Evolutionary conservation across 2,113 vertebrate species (phyloP), one percentile per base, ranked within the genome.

Genomic region (Myiozetetes cayanensis): DNA sequence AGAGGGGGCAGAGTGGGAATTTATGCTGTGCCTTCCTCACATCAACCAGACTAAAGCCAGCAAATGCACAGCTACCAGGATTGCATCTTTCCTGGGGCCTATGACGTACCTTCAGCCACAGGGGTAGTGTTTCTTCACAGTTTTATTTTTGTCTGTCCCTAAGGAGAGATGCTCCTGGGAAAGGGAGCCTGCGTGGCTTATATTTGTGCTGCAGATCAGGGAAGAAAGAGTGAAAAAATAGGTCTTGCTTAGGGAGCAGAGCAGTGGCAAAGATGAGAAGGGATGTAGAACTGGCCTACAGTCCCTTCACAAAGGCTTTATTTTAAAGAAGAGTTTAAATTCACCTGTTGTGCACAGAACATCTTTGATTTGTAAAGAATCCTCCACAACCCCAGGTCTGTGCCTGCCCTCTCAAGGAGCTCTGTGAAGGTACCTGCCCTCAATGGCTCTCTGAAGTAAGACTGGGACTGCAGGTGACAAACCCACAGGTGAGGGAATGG

Each of bases 111-210:
- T 31, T 23, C 59, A 49, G 59, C 0, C 0, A 39, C 52, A 58
- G 0, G 0, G 25, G 27, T 8, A 68, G 37, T 0, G 1, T 43
- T 47, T 59, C 43, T 53, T 58, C 3, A 0, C 24, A 8, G 17
- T 1, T 43, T 21, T 58, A 67, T 73, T 81, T 91, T n/a, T 39
- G 22, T 47, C 70, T 63, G 25, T 68, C 75, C 75, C 75, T 46
- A 31, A 72, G 59, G 75, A 87, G 27, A 56, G 10, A 47, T 6
- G 10, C 17, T 68, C 24, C 43, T 35, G 49, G 31, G 39, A 83
- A 63, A 67, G 17, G 33, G 8, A 73, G 16, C 0, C 6, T 1
- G 0, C 11, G 37, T 35, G 52, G 25, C 5, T 71, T 39, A 13
- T 4, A 7, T 3, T 1, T 22, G 21, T 21, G 31, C 31, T 70